phyloP scores from a whole-genome alignment of 2,113 vertebrate genomes.

The Prietella phreatophila region DNA sequence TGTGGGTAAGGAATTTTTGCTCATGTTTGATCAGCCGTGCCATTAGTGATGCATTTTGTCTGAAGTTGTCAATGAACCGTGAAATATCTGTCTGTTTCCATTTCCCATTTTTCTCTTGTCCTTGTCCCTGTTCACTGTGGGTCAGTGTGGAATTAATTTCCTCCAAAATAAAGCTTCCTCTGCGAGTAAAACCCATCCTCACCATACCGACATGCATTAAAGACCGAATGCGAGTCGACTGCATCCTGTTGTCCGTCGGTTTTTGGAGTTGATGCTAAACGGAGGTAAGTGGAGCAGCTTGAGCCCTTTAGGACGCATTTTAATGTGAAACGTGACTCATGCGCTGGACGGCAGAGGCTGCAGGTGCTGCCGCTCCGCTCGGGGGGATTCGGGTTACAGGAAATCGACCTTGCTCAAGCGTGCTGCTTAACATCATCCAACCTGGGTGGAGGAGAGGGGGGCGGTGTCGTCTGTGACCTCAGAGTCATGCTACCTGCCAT shows the following conservation, averaged over 20 bases:
- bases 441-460: slow-evolving; percentile 56
- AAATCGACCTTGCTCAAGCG: slow-evolving; percentile 69
- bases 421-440: slow-evolving; percentile 69
- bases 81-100: neutral
- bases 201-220: neutral
- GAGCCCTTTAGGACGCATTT: slow-evolving; percentile 53
- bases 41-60: neutral
- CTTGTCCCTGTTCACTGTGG: too few relatives aligned
- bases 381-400: slow-evolving; percentile 75
- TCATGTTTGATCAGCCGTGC: slow-evolving; percentile 2
- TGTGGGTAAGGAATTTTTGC: neutral
- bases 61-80: neutral
- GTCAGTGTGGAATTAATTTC: neutral
- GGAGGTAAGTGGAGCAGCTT: slow-evolving; percentile 28
- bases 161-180: neutral
- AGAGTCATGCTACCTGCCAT: slow-evolving; percentile 19
- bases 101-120: neutral
- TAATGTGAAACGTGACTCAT: slow-evolving; percentile 61
- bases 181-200: neutral
- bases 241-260: neutral
- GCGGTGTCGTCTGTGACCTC: slow-evolving; percentile 57
- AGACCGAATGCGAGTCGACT: neutral
- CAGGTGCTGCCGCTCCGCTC: slow-evolving; percentile 71
- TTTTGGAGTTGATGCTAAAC: slow-evolving; percentile 32
- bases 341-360: slow-evolving; percentile 63